phyloP scores from a whole-genome alignment of 2,797 vertebrate species.

The Coracias cyanogaster region DNA sequence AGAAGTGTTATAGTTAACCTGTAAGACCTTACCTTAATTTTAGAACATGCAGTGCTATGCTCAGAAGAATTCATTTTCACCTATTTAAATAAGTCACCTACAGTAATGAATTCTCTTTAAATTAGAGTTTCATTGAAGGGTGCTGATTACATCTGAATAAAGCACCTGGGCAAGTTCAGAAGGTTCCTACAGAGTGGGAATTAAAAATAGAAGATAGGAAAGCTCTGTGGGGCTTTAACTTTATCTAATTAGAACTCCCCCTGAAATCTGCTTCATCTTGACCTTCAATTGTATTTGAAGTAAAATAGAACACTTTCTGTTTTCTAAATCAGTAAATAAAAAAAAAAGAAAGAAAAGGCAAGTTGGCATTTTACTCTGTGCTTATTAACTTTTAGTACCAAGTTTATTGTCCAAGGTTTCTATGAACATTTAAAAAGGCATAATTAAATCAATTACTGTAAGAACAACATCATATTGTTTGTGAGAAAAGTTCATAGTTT shows the following conservation, averaged over 20 bases:
- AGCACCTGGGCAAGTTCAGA: conserved; percentile 61
- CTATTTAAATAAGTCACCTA: conserved; percentile 50
- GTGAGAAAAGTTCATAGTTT: neutral
- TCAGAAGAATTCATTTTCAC: conserved; percentile 35
- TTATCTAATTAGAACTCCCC: conserved; percentile 50
- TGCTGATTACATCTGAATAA: conserved; percentile 67
- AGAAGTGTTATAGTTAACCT: neutral
- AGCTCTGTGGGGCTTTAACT: conserved; percentile 53
- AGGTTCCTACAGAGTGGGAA: conserved; percentile 36
- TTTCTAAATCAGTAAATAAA: neutral
- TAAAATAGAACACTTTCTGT: conserved; percentile 18
- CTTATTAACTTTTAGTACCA: neutral
- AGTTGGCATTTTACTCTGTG: neutral
- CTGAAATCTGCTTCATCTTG: conserved; percentile 48
- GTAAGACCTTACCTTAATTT: neutral
- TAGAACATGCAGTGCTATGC: neutral
- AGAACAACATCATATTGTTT: neutral
- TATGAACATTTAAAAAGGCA: neutral
- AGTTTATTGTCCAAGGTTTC: neutral
- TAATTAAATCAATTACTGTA: neutral
- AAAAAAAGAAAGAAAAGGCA: fast-evolving
- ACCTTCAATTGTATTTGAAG: neutral
- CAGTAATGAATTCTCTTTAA: conserved; percentile 61
- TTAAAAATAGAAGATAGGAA: conserved; percentile 59
- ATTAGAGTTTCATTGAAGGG: conserved; percentile 42